These are phyloP conservation scores for Drosophila vallismaia DNA, from an alignment of 2,888 invertebrate genomes.

Conservation along the genomic window DNA sequence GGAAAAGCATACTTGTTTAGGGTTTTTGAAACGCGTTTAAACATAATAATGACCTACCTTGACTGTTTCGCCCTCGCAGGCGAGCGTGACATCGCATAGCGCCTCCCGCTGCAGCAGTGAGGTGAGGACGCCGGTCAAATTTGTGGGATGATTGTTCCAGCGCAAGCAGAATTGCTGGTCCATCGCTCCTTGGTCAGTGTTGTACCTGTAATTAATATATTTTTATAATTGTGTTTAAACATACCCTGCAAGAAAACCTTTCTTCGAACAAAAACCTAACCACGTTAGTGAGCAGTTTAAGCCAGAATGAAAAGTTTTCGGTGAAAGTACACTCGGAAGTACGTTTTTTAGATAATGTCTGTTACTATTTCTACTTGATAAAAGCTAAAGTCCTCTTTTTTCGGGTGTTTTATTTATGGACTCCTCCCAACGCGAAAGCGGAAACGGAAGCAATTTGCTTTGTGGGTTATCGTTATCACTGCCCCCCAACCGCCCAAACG, in stretches of 20 bases:
- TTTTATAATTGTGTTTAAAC: neutral
- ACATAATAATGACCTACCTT: slow-evolving; percentile 85
- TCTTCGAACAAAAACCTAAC: neutral
- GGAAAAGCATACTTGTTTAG: slow-evolving; percentile 48
- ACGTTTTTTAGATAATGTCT: slow-evolving; percentile 1
- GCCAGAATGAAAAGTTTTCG: neutral
- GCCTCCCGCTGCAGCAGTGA: slow-evolving; percentile 94
- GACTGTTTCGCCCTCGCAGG: slow-evolving; percentile 95
- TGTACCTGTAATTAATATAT: slow-evolving; percentile 77
- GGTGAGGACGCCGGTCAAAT: slow-evolving; percentile 94
- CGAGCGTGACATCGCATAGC: slow-evolving; percentile 96
- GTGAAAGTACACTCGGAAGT: slow-evolving; percentile 2
- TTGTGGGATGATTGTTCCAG: slow-evolving; percentile 97
- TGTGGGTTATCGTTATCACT: slow-evolving; percentile 41
- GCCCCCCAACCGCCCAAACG: slow-evolving; percentile 26
- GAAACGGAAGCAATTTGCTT: slow-evolving; percentile 46
- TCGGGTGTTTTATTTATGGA: neutral
- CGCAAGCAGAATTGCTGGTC: slow-evolving; percentile 94
- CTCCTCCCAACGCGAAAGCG: slow-evolving; percentile 16
- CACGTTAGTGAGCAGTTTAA: neutral
- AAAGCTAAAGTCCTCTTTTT: neutral
- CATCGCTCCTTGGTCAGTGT: slow-evolving; percentile 86
- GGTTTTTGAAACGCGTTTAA: neutral
- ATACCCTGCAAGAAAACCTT: too few relatives aligned
- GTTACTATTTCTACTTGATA: neutral